Base-by-base conservation (phyloP, 2,113 vertebrate genomes). In the Delphinus delphis region DNA sequence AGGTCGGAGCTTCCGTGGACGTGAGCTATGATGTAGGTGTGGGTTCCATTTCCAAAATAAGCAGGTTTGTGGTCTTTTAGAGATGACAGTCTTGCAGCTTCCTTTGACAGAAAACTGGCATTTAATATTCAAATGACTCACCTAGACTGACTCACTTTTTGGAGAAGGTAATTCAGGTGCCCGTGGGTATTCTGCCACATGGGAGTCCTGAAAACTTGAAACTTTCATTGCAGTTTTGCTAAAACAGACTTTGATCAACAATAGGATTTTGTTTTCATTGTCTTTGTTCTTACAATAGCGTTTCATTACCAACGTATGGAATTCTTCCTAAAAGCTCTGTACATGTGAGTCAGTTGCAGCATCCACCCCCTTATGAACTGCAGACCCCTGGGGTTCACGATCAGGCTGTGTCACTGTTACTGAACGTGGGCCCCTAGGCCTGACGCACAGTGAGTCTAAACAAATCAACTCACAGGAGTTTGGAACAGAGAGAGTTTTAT, bases 271-370 rank as follows among this genome's bases (percentile, higher is more conserved):
- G 7, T 33, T 10, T 33, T 38, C 31, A 0, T 7, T 26, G 8
- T 53, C 25, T 8, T 36, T 81, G 21, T 38, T 25, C 60, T 28
- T 60, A 58, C 2, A 44, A 7, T 18, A 53, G 33, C 26, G 1
- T 41, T 25, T 58, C 23, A 18, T 60, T n/a, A 10, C 28, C 28
- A 4, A 31, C 10, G 17, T 21, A 4, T 0, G 8, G 7, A 33
- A 36, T 50, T 1, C 55, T 18, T 83, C 8, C 0, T 47, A 23
- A 50, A 13, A 11, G 28, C 1, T 12, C 0, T 4, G 1, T 2
- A 9, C 44, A 5, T 4, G 0, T 5, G 4, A 0, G 33, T 11
- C 26, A n/a, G 8, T 4, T 0, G 6, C 2, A 21, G 0, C 2
- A 3, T 10, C 55, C 15, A 20, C 17, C 0, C 3, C 1, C 4